Evolutionary conservation across 64 coral and sea anemone species (phyloP).

Genomic region (Actinia tenebrosa): DNA sequence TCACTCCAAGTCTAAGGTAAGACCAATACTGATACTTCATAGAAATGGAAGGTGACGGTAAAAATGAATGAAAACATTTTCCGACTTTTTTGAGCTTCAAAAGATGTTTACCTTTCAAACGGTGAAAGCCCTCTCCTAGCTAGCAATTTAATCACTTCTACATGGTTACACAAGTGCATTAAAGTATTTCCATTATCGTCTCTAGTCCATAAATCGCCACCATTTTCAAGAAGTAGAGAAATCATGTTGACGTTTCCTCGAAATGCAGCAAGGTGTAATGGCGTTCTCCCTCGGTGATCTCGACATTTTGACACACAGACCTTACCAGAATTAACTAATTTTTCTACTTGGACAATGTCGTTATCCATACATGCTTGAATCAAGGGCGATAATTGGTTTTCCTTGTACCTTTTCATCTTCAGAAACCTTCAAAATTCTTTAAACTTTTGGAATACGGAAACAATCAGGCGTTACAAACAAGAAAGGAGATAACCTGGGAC

Average conservation of each 20-base stretch:
- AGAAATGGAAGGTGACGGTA: background rate
- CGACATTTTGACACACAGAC: background rate
- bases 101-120: constrained; percentile 7
- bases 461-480: background rate
- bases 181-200: constrained; percentile 15
- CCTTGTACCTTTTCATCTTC: background rate
- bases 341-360: constrained; percentile 3
- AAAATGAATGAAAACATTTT: background rate
- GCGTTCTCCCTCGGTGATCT: constrained; percentile 12
- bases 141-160: constrained; percentile 11
- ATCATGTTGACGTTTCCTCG: constrained; percentile 21
- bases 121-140: background rate
- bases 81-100: background rate
- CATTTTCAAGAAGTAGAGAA: background rate
- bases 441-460: background rate
- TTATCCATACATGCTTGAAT: constrained; percentile 13
- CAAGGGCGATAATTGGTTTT: background rate
- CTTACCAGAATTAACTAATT: background rate
- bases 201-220: background rate
- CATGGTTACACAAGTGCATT: constrained; percentile 22
- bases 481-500: background rate
- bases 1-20: background rate
- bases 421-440: background rate
- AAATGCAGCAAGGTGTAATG: constrained; percentile 6
- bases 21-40: background rate